A percentile compares a stretch with the other conserved stretches of the same genome.
These are phyloP conservation scores for Selene dorsalis DNA, from an alignment of 2,797 vertebrate genomes.

Conservation along the genomic window DNA sequence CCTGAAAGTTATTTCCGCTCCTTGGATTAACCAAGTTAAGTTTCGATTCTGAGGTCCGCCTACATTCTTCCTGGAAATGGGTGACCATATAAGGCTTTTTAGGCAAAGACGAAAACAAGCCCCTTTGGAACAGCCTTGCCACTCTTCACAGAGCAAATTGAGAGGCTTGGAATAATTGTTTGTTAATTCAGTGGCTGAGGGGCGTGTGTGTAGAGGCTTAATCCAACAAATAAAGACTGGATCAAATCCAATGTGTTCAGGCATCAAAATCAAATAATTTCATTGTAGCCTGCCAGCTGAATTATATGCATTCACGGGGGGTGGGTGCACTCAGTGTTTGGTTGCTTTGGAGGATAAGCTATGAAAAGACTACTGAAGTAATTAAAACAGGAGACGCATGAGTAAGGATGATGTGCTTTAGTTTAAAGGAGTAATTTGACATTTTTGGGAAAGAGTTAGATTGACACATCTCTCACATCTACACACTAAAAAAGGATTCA, in stretches of 20 bases:
- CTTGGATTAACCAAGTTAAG: neutral
- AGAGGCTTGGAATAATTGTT: constrained; percentile 68
- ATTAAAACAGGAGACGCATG: neutral
- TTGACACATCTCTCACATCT: neutral
- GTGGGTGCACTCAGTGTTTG: constrained; percentile 11
- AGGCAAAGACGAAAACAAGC: constrained; percentile 10
- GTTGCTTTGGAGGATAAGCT: constrained; percentile 27
- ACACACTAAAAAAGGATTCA: neutral
- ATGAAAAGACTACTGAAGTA: constrained; percentile 28
- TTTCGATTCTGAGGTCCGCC: constrained; percentile 32
- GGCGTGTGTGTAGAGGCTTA: constrained; percentile 55
- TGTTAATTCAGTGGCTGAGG: constrained; percentile 68
- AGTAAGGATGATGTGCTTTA: neutral
- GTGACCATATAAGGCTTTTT: constrained; percentile 33
- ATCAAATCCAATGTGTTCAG: constrained; percentile 63
- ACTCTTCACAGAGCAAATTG: constrained; percentile 55
- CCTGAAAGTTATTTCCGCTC: constrained; percentile 40
- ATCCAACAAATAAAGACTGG: constrained; percentile 68
- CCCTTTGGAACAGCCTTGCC: constrained; percentile 49
- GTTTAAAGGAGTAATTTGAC: neutral
- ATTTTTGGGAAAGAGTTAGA: neutral
- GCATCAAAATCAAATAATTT: constrained; percentile 65
- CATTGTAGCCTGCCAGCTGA: constrained; percentile 63
- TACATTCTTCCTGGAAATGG: constrained; percentile 28
- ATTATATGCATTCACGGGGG: constrained; percentile 32